Evolutionary conservation across 1,140 invertebrate species (phyloP).

Genomic region (Danaus plexippus): DNA sequence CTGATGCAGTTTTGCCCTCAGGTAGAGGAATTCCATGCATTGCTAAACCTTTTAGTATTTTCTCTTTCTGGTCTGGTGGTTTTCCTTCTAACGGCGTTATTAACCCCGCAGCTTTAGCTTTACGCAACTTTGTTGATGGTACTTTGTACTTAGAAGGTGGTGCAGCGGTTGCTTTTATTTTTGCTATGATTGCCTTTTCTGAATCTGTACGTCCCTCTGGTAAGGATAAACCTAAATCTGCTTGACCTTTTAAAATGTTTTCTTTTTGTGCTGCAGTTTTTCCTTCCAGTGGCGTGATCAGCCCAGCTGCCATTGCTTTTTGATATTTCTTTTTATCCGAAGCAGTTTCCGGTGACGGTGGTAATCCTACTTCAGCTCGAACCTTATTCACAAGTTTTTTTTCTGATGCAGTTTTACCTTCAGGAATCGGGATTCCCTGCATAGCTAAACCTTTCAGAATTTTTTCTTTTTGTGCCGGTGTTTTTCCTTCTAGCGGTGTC

Average conservation of each 20-base stretch:
- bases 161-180: conserved; percentile 16
- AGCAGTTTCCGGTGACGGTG: conserved; percentile 1
- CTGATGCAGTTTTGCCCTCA: conserved; percentile 29
- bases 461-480: conserved; percentile 27
- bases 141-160: background rate
- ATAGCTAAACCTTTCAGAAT: conserved; percentile 21
- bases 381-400: conserved; percentile 17
- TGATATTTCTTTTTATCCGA: conserved; percentile 2
- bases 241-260: conserved; percentile 22
- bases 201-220: conserved; percentile 16
- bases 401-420: conserved; percentile 19
- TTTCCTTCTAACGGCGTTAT: conserved; percentile 22
- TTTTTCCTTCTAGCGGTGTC: conserved; percentile 32
- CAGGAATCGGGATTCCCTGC: conserved; percentile 24
- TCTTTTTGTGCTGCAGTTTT: conserved; percentile 26
- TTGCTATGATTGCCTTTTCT: conserved; percentile 24
- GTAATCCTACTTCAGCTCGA: conserved; percentile 18
- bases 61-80: conserved; percentile 28
- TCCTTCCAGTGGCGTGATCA: conserved; percentile 25
- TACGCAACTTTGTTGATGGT: conserved; percentile 4
- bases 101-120: conserved; percentile 15
- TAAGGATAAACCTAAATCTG: conserved; percentile 16
- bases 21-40: conserved; percentile 30
- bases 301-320: conserved; percentile 16
- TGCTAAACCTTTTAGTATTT: conserved; percentile 30